Conservation (phyloP, 2,797 vertebrate genomes). For the Sus cebifrons region DNA sequence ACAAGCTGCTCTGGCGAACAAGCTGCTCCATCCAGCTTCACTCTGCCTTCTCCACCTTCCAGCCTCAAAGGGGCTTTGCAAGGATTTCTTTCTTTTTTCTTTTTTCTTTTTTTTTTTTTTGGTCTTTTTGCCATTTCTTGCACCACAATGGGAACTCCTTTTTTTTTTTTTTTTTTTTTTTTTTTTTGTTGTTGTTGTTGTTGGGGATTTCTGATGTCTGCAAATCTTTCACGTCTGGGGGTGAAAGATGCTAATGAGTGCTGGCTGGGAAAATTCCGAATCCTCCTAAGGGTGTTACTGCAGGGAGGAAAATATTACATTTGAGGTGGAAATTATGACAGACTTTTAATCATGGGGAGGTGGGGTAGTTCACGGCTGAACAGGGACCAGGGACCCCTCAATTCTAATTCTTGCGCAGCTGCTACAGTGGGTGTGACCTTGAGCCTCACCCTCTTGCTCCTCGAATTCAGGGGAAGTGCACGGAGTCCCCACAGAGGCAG, state of each 20-base stretch:
- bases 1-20: not conserved
- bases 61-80: constrained; percentile 59
- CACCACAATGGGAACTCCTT: too few relatives aligned
- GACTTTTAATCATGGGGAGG: constrained; percentile 68
- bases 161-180: not conserved
- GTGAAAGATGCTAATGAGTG: constrained; percentile 83
- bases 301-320: constrained; percentile 26
- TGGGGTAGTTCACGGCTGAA: not conserved
- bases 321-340: constrained; percentile 69
- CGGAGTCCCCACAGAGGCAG: not conserved
- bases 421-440: not conserved
- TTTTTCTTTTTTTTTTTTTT: too few relatives aligned
- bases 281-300: not conserved
- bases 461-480: not conserved
- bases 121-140: too few relatives aligned
- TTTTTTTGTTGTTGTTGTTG: not conserved
- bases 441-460: not conserved
- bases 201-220: constrained; percentile 47
- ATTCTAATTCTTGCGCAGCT: not conserved
- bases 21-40: not conserved
- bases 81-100: too few relatives aligned
- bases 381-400: not conserved
- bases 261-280: not conserved
- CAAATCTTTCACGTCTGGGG: constrained; percentile 75
- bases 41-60: not conserved